Percentiles rank a stretch among this genome's conserved stretches.
These are phyloP conservation scores for Steinernema hermaphroditum DNA, from an alignment of 2,888 invertebrate species.

Conservation along the genomic window DNA sequence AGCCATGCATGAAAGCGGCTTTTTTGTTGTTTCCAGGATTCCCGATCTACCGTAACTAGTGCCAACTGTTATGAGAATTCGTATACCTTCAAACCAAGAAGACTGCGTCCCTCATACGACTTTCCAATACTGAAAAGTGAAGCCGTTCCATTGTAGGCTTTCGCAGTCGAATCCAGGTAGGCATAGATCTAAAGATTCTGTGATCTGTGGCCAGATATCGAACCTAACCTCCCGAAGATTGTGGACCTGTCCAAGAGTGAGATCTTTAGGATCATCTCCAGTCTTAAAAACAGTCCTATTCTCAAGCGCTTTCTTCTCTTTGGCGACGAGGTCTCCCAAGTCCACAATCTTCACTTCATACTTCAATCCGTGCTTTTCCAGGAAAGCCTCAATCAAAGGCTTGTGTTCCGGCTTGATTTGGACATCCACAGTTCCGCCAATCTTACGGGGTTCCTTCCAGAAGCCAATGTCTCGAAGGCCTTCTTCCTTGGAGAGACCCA, in stretches of 20 bases:
- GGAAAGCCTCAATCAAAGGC: neutral
- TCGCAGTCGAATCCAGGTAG: slow-evolving; percentile 34
- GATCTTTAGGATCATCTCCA: slow-evolving; percentile 21
- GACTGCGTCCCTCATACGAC: no score
- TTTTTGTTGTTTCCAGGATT: slow-evolving; percentile 31
- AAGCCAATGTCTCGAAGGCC: neutral
- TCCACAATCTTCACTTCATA: neutral
- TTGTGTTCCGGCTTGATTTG: neutral
- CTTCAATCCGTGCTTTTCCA: neutral
- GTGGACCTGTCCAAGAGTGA: slow-evolving; percentile 32
- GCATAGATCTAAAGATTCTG: slow-evolving; percentile 25
- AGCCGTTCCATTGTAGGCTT: neutral
- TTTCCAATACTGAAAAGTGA: neutral
- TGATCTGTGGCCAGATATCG: neutral
- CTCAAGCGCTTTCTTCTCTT: neutral
- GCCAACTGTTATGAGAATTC: slow-evolving; percentile 3
- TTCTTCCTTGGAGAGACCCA: neutral
- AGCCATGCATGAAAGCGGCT: slow-evolving; percentile 31
- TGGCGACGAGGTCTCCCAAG: neutral
- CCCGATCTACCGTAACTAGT: slow-evolving; percentile 30
- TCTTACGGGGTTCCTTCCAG: neutral
- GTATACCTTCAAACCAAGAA: no score
- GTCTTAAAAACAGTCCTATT: neutral
- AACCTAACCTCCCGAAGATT: slow-evolving; percentile 16
- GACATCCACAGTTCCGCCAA: neutral